Base-by-base conservation (phyloP, 2,113 vertebrate species). In the Dipodomys ordii region DNA sequence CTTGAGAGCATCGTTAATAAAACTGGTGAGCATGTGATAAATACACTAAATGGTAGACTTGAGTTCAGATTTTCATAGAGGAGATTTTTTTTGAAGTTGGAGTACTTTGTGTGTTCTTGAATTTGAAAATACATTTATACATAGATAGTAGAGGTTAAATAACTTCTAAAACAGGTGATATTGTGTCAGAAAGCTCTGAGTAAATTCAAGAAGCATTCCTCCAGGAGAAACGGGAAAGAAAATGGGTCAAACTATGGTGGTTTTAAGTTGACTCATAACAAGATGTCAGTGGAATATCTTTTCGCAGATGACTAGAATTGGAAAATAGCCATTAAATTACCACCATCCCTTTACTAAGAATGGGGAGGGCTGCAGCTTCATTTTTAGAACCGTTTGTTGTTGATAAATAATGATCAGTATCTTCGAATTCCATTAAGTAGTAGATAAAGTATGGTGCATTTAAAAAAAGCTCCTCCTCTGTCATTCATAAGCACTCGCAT, bases 341-440 rank as follows among this genome's bases (percentile, higher is more conserved):
- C 39, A 39, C 22, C 19, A 23, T 1, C 44, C 18, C 30, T 67
- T 73, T 46, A 44, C 44, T 87, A 32, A 82, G 74, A 76, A n/a
- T 57, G 28, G 60, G 22, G 69, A 22, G 7, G 39, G 39, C 39
- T 12, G 8, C 30, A 77, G 76, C 72, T 28, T 78, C 57, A 53
- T 16, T 68, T 73, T 57, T 90, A 65, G 81, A 82, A 65, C n/a
- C 19, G 76, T 80, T 83, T 72, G 83, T 94, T 39, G 60, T 88
- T 39, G 30, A 13, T 27, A 30, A 18, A 25, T 39, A 88, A 15
- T 86, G 76, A 39, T 27, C 62, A 65, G 3, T n/a, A 60, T 64
- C 16, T 95, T 83, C 28, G 76, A 0, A 16, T 80, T 87, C 44
- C 25, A 64, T 60, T 19, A 12, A 64, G 6, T 23, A 73, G 12